phyloP scores from a whole-genome alignment of 1,140 invertebrate species.

The Zeugodacus cucurbitae region DNA sequence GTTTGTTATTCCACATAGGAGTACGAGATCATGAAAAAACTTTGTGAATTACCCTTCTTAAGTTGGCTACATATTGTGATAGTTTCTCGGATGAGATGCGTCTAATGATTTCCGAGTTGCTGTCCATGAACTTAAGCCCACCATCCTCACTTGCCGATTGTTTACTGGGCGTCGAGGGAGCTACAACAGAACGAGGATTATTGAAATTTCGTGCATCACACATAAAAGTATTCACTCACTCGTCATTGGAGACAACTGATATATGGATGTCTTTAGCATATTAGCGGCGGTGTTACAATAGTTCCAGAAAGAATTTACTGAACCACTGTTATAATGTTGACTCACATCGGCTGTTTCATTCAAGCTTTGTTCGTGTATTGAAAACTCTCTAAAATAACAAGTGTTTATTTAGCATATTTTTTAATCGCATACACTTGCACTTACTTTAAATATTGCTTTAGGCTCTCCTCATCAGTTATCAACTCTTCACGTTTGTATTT shows the following conservation, averaged over 20 bases:
- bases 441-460: slow-evolving; percentile 66
- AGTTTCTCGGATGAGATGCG: slow-evolving; percentile 60
- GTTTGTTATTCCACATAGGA: no score
- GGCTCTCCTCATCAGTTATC: slow-evolving; percentile 67
- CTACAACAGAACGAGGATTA: neutral
- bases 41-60: slow-evolving; percentile 53
- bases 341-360: slow-evolving; percentile 48
- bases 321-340: slow-evolving; percentile 48
- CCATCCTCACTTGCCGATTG: slow-evolving; percentile 58
- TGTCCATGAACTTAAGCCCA: slow-evolving; percentile 56
- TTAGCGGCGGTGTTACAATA: slow-evolving; percentile 62
- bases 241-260: slow-evolving; percentile 57
- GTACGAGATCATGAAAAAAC: no score
- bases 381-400: slow-evolving; percentile 48
- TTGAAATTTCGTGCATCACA: neutral
- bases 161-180: slow-evolving; percentile 52
- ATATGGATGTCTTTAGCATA: slow-evolving; percentile 58
- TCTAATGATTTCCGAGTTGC: slow-evolving; percentile 62
- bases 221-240: slow-evolving; percentile 16
- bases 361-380: slow-evolving; percentile 51
- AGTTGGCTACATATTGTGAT: slow-evolving; percentile 60
- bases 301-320: slow-evolving; percentile 62
- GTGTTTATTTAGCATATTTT: slow-evolving; percentile 21
- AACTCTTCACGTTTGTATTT: slow-evolving; percentile 61
- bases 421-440: neutral